Conservation (phyloP, 2,113 vertebrate genomes). For the Leucoraja erinaceus region DNA sequence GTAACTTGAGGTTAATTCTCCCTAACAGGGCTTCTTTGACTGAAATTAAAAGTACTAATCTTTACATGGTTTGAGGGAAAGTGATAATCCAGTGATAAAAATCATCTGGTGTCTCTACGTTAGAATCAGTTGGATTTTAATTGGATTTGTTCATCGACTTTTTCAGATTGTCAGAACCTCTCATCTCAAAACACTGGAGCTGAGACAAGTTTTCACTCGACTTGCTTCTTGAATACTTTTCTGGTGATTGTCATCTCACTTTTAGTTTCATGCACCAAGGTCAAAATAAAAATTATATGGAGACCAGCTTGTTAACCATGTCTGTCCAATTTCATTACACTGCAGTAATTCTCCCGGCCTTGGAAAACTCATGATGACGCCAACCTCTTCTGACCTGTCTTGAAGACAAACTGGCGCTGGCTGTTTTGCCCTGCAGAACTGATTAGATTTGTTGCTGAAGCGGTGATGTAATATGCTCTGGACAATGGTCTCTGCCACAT, state of each 20-base stretch:
- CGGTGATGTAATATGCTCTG: neutral
- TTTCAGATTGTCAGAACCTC: neutral
- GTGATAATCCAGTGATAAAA: neutral
- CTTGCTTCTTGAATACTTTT: neutral
- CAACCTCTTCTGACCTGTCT: neutral
- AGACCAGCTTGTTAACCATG: neutral
- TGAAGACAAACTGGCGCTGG: neutral
- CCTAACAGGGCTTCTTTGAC: neutral
- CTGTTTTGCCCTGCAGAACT: neutral
- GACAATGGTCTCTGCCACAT: neutral
- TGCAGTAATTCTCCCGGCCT: neutral
- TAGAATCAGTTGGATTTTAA: neutral
- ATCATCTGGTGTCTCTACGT: neutral
- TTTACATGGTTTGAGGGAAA: neutral
- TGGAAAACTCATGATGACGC: neutral
- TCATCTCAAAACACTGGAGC: neutral
- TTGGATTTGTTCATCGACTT: neutral
- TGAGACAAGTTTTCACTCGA: neutral
- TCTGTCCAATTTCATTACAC: neutral
- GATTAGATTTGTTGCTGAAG: neutral
- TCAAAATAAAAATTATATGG: neutral
- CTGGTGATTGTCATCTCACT: neutral
- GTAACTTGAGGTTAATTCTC: too few species aligned
- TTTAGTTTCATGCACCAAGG: neutral
- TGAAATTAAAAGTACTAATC: neutral